Evolutionary conservation across 1,140 invertebrate genomes (phyloP), one percentile per base, ranked within the genome.

Genomic region (Meloidogyne floridensis): DNA sequence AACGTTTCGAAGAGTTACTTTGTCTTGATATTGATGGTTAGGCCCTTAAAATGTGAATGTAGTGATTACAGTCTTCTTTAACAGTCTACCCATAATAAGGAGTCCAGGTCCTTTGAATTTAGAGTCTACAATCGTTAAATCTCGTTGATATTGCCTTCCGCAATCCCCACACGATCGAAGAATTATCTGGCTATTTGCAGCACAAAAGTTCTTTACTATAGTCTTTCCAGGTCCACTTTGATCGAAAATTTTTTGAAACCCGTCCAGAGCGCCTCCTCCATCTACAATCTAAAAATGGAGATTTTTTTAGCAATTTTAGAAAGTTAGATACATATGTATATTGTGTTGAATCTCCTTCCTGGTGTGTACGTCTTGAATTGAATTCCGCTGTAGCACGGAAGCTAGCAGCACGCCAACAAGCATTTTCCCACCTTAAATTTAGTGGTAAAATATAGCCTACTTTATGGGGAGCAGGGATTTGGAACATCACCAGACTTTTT

Each of bases 361-460:
- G 47, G 47, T 47, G 4, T 47, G 47, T 47, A 47, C 4, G 47
- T 47, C 7, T 47, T 4, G 4, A 8, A 47, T 47, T 65, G 7
- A n/a, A 65, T 5, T 18, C 7, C n/a, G 15, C n/a, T n/a, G 59
- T n/a, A 2, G 7, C 13, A n/a, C 59, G 59, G n/a, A 65, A 65
- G n/a, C 59, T 65, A 65, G 59, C 59, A 18, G 15, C 59, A 65
- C 59, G 59, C 59, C 59, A 65, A n/a, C 59, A 65, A 65, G n/a
- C 59, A 6, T 65, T 65, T n/a, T 65, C 59, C 59, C 59, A 65
- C 15, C 59, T 65, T 65, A 65, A 65, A 32, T 32, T 32, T 32
- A 32, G 32, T 32, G 32, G 32, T 32, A 32, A 32, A 32, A 32
- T 32, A 32, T 32, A 32, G 32, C 32, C 32, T 32, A 32, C 32